A percentile compares a stretch with the other conserved stretches of the same genome.
These are phyloP conservation scores for Luperina testacea DNA, from an alignment of 2,888 invertebrate genomes.

Conservation along the genomic window DNA sequence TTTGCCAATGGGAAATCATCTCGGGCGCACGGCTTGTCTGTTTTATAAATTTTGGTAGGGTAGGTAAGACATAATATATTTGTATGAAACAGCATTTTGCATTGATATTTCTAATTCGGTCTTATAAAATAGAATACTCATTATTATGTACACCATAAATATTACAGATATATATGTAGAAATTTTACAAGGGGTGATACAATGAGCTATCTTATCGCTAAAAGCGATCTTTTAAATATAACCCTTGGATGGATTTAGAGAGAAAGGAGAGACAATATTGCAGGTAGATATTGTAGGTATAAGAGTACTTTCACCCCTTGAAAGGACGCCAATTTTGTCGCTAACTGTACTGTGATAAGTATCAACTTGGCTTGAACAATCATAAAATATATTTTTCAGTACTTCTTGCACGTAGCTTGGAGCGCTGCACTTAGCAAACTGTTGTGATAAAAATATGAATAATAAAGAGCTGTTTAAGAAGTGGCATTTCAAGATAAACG, in stretches of 20 bases:
- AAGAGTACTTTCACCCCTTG: neutral
- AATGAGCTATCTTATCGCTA: neutral
- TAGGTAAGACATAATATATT: neutral
- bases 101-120: neutral
- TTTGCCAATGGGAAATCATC: no score
- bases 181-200: neutral
- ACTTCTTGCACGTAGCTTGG: slow-evolving; percentile 43
- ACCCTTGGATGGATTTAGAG: neutral
- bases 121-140: neutral
- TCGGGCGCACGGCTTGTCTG: no score
- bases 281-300: neutral
- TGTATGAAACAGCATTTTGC: neutral
- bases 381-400: slow-evolving; percentile 58
- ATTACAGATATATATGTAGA: neutral
- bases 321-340: slow-evolving; percentile 31
- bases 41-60: neutral
- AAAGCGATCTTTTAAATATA: neutral
- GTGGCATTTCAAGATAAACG: slow-evolving; percentile 47
- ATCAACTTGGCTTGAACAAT: slow-evolving; percentile 47
- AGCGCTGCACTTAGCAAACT: slow-evolving; percentile 54
- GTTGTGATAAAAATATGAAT: slow-evolving; percentile 60
- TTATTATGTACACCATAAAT: neutral
- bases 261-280: neutral
- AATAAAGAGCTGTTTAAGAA: slow-evolving; percentile 50
- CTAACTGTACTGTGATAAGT: slow-evolving; percentile 45